Conservation (phyloP, 2,797 vertebrate species). For the Acomys russatus region DNA sequence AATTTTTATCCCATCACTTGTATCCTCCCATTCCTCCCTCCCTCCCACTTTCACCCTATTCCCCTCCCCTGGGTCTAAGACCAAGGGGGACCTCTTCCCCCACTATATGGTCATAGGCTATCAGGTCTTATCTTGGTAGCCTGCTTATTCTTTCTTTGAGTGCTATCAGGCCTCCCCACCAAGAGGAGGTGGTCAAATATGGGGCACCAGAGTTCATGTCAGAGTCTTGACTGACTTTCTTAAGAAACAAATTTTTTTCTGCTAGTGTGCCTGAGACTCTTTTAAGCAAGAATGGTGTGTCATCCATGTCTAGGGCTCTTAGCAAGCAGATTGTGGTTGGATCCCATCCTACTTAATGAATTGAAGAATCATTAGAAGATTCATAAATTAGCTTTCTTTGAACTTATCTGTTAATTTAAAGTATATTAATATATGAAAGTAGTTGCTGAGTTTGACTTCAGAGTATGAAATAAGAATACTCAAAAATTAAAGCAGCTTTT, state of each 20-base stretch:
- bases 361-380: conserved; percentile 7
- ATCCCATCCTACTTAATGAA: neutral
- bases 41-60: too few species aligned
- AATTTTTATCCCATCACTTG: too few species aligned
- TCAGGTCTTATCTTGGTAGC: too few species aligned
- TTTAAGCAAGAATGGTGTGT: conserved; percentile 9
- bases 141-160: too few species aligned
- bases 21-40: too few species aligned
- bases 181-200: too few species aligned
- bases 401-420: conserved; percentile 49
- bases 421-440: conserved; percentile 32
- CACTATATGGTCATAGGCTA: too few species aligned
- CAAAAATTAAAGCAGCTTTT: conserved; percentile 55
- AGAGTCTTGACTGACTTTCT: neutral
- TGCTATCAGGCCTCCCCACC: too few species aligned
- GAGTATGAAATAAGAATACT: conserved; percentile 49
- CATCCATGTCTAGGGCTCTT: neutral
- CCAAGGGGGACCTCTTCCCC: too few species aligned
- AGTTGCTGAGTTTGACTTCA: conserved; percentile 56
- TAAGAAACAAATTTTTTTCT: neutral
- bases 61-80: too few species aligned
- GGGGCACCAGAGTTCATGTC: too few species aligned
- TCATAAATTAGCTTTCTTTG: conserved; percentile 52
- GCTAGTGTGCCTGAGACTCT: neutral
- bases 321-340: neutral